Conservation (phyloP, 2,113 vertebrate species). For the Sakesphorus luctuosus region DNA sequence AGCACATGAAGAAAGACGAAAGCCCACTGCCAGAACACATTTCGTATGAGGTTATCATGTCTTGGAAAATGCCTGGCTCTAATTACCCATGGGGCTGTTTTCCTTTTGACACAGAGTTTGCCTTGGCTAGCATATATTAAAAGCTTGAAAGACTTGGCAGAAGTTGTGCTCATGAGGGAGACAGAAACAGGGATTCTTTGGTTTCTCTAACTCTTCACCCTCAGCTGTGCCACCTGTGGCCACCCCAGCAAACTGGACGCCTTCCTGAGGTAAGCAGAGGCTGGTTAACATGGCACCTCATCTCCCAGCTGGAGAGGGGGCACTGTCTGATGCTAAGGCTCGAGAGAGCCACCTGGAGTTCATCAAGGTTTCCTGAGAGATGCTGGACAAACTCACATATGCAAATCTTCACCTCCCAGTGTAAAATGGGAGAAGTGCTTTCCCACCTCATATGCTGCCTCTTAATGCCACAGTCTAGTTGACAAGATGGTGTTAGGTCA, state of each 20-base stretch:
- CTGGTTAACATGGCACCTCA: fast-evolving
- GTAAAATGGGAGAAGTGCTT: not conserved
- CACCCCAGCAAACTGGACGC: not conserved
- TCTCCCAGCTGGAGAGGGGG: fast-evolving
- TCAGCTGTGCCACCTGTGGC: fast-evolving
- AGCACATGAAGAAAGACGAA: not conserved
- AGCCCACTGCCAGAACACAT: not conserved
- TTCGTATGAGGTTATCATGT: not conserved
- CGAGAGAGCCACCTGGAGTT: not conserved
- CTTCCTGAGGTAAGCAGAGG: not conserved
- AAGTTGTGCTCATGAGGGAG: not conserved
- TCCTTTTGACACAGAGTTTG: not conserved
- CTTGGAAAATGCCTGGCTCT: not conserved
- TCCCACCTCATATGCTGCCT: fast-evolving
- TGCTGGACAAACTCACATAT: not conserved
- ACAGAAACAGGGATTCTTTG: not conserved
- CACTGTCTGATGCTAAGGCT: fast-evolving
- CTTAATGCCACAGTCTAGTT: not conserved
- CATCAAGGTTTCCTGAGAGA: not conserved
- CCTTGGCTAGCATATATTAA: not conserved
- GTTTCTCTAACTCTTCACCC: not conserved
- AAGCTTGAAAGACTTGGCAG: not conserved
- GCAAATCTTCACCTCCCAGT: not conserved
- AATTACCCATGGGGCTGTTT: not conserved
- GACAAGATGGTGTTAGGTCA: too few relatives aligned